Base-by-base conservation (phyloP, 2,888 invertebrate species). In the Icerya purchasi region DNA sequence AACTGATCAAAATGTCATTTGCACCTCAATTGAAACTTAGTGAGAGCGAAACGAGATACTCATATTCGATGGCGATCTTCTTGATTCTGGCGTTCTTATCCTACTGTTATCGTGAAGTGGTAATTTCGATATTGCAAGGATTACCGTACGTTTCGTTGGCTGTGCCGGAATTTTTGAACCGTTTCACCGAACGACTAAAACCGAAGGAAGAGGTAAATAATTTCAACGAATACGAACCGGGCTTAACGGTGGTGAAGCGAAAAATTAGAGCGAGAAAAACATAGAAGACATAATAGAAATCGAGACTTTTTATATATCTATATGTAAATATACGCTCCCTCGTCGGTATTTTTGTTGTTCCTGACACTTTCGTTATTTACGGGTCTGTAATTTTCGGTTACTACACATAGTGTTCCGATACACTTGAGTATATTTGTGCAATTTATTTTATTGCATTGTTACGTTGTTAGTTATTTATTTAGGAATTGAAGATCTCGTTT, bases 1-100 rank as follows among this genome's bases (percentile, higher is more conserved):
- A 84, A 66, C 82, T 82, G 68, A 76, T 88, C 55, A 77, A 77
- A 51, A 73, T 85, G 55, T 70, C 75, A 19, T 85, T 84, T 67
- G 66, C 72, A 57, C 79, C 83, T 1, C 63, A 63, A 21, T 61
- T 63, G 5, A 62, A 62, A n/a, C 53, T 62, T 1, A 57, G 61
- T 36, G 67, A 67, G 22, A 62, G 65, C 19, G 67, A 67, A 61
- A 63, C 65, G 20, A 61, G 58, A 25, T 53, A 60, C 56, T 60
- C 60, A 22, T 60, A 60, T 52, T 22, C 60, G 36, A 36, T 53
- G 2, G 60, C 60, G 8, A 36, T 60, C n/a, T 36, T 60, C 22
- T 51, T 60, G 3, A 36, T 60, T 2, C 19, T 60, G 21, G 23
- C 52, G 3, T 56, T 5, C 14, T 22, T 60, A n/a, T 21, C 52